Conservation (phyloP, 1,140 invertebrate species). For the Rhynchophorus ferrugineus region DNA sequence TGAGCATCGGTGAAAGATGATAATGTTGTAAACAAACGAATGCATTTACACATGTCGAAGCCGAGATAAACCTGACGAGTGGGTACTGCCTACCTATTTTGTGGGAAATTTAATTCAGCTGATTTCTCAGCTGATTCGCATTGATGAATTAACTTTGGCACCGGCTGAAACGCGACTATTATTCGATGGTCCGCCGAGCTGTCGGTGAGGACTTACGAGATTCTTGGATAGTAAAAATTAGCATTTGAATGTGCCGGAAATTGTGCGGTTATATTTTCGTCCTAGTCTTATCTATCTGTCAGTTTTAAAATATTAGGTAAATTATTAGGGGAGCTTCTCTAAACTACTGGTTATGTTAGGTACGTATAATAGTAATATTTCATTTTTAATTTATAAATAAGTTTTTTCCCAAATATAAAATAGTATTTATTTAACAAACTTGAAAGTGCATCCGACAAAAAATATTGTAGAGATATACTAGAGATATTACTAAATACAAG, state of each 20-base stretch:
- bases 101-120: slow-evolving; percentile 12
- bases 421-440: too few relatives aligned
- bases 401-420: too few relatives aligned
- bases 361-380: too few relatives aligned
- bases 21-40: not conserved
- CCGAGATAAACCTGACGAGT: not conserved
- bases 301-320: too few relatives aligned
- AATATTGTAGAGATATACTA: too few relatives aligned
- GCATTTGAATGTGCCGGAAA: not conserved
- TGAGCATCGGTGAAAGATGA: not conserved
- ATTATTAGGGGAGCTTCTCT: too few relatives aligned
- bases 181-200: not conserved
- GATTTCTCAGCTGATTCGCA: slow-evolving; percentile 18
- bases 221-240: not conserved
- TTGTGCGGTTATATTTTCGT: not conserved
- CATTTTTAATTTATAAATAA: too few relatives aligned
- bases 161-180: not conserved
- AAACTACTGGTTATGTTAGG: too few relatives aligned
- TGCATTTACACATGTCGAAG: not conserved
- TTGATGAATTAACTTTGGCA: slow-evolving; percentile 14
- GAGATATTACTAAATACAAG: too few relatives aligned
- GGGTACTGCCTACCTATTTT: not conserved
- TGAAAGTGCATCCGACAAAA: too few relatives aligned
- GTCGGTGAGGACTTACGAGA: not conserved
- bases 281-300: not conserved